Base-by-base conservation (phyloP, 2,113 vertebrate genomes). In the Oreocharis arfaki region DNA sequence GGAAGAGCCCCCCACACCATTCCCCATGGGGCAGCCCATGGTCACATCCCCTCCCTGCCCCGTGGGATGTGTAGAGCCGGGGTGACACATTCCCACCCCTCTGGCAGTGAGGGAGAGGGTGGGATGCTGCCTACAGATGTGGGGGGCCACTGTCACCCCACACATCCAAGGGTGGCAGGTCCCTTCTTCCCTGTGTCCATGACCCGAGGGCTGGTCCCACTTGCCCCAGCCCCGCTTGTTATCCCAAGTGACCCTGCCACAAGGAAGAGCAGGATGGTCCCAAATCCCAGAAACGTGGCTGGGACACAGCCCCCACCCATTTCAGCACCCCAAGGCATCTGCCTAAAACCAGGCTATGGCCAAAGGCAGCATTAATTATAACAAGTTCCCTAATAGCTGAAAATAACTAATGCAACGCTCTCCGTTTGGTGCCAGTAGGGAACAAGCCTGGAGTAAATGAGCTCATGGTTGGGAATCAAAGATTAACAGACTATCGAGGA, bases 401-500 rank as follows among this genome's bases (percentile, higher is more conserved):
- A 76, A 94, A 89, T 87, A 93, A 90, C 83, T 30, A 75, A 94
- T 52, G 82, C 20, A 41, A 52, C 16, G 70, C 87, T 85, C 84
- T 87, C 85, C 6, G 18, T 86, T 92, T 75, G 76, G 88, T 8
- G 73, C 92, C 93, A 78, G 95, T 84, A 64, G 95, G 95, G 96
- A 94, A 95, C 90, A 83, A 90, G 88, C 52, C 80, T 87, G 47
- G 88, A 92, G 92, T 86, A 94, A 97, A 96, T 90, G 88, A 96
- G 95, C 92, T 97, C 85, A 24, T 86, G 92, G 92, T 75, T 95
- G 78, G 93, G 87, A 95, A 96, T 96, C 90, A 88, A 95, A 96
- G 96, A 94, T 94, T 92, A 94, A 93, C 95, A 90, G 82, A 88
- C 95, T 94, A 96, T 94, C 71, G 26, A 90, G 92, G 95, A 96